Evolutionary conservation across 2,113 vertebrate species (phyloP), one percentile per base, ranked within the genome.

Genomic region (Mirza zaza): DNA sequence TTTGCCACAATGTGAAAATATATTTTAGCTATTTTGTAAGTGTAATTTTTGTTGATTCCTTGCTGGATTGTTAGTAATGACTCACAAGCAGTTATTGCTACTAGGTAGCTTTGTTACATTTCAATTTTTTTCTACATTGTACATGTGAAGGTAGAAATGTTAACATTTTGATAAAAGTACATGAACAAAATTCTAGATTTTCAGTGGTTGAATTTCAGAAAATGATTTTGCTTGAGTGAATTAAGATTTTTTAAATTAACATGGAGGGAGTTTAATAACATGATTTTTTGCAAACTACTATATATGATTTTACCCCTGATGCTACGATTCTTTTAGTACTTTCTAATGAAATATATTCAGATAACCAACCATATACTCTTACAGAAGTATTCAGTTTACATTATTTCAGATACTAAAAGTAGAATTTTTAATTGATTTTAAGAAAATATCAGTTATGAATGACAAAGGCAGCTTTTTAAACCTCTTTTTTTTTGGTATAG

Each of bases 61-160:
- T 25, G 13, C 61, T 8, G 59, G 36, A 42, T 52, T 87, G 21
- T 71, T 80, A 85, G 34, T 76, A 81, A 84, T 13, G 52, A 36
- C 27, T 70, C 32, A 70, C 6, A 88, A 93, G 29, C 18, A 61
- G 18, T 76, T 76, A 55, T 8, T 59, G 12, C 14, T 75, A 1
- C 42, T 90, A 15, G 21, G 76, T 83, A 65, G 39, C 34, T 90
- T 94, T 68, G 73, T 90, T 96, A 75, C 14, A 42, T 91, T 93
- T 89, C 20, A 65, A 0, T 17, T 36, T 73, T 86, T 55, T 59
- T 61, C 45, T 79, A 0, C 34, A 20, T 90, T 90, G 1, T 76
- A 63, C 6, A 1, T 91, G 39, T 52, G 25, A 75, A 71, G 32
- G 50, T 67, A 85, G 42, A 59, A 91, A 77, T 48, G 4, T 13